Conservation (phyloP, 2,113 vertebrate genomes). For the Mastomys coucha region DNA sequence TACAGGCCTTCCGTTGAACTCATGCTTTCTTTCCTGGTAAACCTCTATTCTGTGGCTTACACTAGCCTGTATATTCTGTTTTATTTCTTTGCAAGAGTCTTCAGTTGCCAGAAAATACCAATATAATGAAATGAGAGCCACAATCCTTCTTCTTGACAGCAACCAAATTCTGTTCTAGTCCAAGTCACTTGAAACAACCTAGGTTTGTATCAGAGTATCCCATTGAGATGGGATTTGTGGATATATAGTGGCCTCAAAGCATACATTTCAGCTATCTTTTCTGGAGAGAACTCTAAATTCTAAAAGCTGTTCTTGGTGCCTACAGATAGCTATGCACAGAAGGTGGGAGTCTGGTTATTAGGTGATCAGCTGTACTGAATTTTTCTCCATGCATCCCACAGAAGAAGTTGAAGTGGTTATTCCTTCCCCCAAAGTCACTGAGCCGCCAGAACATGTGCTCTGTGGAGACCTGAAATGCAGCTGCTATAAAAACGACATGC, state of each 20-base stretch:
- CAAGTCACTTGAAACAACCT: neutral
- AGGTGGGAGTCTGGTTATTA: neutral
- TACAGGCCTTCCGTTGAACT: neutral
- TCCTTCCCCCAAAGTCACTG: conserved; percentile 1
- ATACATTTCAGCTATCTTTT: neutral
- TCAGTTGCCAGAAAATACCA: conserved; percentile 32
- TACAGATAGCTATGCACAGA: neutral
- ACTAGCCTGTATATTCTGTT: neutral
- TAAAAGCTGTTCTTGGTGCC: neutral
- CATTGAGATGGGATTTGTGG: neutral
- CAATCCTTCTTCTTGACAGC: neutral
- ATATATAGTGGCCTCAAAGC: neutral
- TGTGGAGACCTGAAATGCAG: conserved; percentile 20
- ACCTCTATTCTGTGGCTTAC: neutral
- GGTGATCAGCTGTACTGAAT: neutral
- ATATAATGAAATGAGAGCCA: neutral
- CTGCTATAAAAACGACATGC: conserved; percentile 62
- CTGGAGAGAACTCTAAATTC: conserved; percentile 4
- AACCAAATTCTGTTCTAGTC: neutral
- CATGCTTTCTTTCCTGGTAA: neutral
- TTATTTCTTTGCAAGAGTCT: conserved; percentile 38
- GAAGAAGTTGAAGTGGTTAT: conserved; percentile 14
- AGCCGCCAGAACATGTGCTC: neutral
- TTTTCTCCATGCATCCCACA: neutral
- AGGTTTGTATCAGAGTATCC: neutral